phyloP scores from a whole-genome alignment of 1,140 invertebrate species.

The Helicoverpa zea region DNA sequence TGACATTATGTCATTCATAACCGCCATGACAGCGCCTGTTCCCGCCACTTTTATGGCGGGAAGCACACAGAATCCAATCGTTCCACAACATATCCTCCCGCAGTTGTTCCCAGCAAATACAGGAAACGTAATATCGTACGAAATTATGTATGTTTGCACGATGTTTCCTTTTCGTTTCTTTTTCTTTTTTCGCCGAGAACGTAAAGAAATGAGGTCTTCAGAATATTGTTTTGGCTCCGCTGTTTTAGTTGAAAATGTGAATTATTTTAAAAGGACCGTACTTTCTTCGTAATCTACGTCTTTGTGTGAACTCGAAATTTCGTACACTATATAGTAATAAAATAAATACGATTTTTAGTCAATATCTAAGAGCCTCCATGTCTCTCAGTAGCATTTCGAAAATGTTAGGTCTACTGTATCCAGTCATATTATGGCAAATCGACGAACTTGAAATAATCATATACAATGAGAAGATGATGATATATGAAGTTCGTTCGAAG shows the following conservation, averaged over 20 bases:
- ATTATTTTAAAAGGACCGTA: too few species aligned
- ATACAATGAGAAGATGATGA: too few species aligned
- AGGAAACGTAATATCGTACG: conserved; percentile 19
- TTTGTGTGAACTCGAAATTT: too few species aligned
- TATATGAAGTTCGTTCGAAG: too few species aligned
- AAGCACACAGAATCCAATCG: conserved; percentile 21
- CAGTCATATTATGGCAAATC: too few species aligned
- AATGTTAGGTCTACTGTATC: too few species aligned
- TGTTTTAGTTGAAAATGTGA: background rate
- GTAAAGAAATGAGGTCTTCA: background rate
- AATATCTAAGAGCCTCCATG: too few species aligned
- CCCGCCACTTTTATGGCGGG: conserved; percentile 34
- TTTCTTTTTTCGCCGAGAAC: background rate
- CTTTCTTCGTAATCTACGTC: too few species aligned
- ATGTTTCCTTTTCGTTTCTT: conserved; percentile 10
- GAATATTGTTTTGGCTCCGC: background rate
- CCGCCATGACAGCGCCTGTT: conserved; percentile 11
- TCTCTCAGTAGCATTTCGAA: too few species aligned
- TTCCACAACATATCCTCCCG: conserved; percentile 6
- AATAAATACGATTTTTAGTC: too few species aligned
- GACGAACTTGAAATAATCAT: too few species aligned
- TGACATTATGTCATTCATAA: conserved; percentile 16
- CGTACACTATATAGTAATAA: too few species aligned
- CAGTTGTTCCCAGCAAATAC: conserved; percentile 13
- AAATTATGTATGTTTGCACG: conserved; percentile 25